Evolutionary conservation across 2,888 invertebrate genomes (phyloP).

Genomic region (Frankliniella fusca): DNA sequence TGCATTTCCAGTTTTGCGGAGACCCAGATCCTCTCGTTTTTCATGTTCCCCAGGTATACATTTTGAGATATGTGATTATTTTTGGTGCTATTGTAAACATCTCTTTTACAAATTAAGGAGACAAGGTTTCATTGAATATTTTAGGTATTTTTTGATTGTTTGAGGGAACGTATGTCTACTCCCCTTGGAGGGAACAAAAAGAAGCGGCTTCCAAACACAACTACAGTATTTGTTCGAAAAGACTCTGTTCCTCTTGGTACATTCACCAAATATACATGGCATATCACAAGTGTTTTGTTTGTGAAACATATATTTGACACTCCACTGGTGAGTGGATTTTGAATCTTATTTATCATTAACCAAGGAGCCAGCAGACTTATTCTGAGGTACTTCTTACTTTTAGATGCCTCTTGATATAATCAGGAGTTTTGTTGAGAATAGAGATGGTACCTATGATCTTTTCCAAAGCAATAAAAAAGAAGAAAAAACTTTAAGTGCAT

Average conservation of each 20-base stretch:
- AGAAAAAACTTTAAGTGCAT: constrained; percentile 42
- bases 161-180: constrained; percentile 65
- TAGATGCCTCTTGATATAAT: constrained; percentile 61
- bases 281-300: constrained; percentile 64
- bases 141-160: constrained; percentile 64
- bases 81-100: background rate
- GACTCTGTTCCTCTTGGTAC: constrained; percentile 62
- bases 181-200: constrained; percentile 52
- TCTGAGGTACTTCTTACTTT: background rate
- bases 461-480: constrained; percentile 48
- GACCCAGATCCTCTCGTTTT: constrained; percentile 64
- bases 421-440: constrained; percentile 59
- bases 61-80: background rate
- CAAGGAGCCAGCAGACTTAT: background rate
- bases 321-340: constrained; percentile 49
- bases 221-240: constrained; percentile 55
- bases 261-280: constrained; percentile 67
- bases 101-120: background rate
- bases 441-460: constrained; percentile 57
- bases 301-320: constrained; percentile 72
- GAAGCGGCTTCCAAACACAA: constrained; percentile 61
- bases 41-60: constrained; percentile 60
- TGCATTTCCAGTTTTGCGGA: constrained; percentile 65
- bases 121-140: constrained; percentile 38
- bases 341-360: background rate